A percentile compares a stretch with the other conserved stretches of the same genome.
Evolutionary conservation across 2,888 invertebrate species (phyloP).

Genomic region (Callimorpha dominula): DNA sequence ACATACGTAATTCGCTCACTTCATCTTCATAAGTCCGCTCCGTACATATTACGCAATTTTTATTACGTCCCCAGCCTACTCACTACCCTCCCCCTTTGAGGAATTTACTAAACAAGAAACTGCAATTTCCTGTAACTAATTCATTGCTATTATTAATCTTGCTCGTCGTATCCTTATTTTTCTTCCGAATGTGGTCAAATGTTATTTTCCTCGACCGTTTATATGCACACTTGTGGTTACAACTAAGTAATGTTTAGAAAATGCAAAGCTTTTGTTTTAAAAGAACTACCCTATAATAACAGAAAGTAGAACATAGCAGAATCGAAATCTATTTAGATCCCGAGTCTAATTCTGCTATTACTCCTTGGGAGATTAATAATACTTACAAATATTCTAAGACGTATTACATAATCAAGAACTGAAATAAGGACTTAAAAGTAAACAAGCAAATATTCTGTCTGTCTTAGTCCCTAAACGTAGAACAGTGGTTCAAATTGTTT

Average conservation of each 20-base stretch:
- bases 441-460: not conserved
- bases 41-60: constrained; percentile 71
- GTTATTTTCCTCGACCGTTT: constrained; percentile 31
- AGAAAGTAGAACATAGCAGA: too few relatives aligned
- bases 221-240: constrained; percentile 1
- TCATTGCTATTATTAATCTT: constrained; percentile 76
- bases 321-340: too few relatives aligned
- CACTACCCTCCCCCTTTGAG: constrained; percentile 55
- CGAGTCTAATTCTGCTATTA: too few relatives aligned
- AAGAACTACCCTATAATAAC: too few relatives aligned
- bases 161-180: constrained; percentile 67
- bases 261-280: too few relatives aligned
- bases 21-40: constrained; percentile 70
- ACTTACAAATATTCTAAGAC: too few relatives aligned
- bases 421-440: not conserved
- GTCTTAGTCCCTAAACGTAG: not conserved
- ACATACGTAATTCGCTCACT: constrained; percentile 71
- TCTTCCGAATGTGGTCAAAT: constrained; percentile 51
- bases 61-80: constrained; percentile 57
- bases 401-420: too few relatives aligned
- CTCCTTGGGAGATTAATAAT: too few relatives aligned
- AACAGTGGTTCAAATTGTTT: not conserved
- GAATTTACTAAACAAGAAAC: constrained; percentile 77
- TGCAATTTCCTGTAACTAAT: constrained; percentile 79
- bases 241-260: not conserved